Evolutionary conservation across 2,113 vertebrate genomes (phyloP).

Genomic region (Aleadryas rufinucha): DNA sequence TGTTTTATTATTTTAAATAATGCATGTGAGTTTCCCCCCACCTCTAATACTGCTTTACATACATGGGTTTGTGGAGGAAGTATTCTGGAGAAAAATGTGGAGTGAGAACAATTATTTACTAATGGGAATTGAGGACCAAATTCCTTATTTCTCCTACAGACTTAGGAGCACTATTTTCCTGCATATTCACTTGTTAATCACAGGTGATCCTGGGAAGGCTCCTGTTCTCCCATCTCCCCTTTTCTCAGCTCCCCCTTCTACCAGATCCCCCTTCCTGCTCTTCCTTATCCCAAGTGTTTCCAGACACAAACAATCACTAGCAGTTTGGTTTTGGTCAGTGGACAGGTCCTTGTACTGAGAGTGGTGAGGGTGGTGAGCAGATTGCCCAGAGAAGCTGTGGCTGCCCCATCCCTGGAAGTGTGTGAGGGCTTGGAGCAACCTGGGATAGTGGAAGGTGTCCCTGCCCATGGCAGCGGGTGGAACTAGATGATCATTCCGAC

Average conservation of each 20-base stretch:
- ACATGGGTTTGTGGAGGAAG: not conserved
- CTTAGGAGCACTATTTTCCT: not conserved
- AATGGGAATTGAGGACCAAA: not conserved
- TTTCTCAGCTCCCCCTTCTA: not conserved
- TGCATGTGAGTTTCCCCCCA: accelerated
- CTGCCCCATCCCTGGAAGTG: not conserved
- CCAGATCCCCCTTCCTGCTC: not conserved
- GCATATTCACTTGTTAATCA: not conserved
- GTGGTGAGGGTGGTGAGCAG: not conserved
- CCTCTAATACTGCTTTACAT: not conserved
- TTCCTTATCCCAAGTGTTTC: not conserved
- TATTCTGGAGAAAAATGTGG: not conserved
- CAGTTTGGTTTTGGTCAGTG: not conserved
- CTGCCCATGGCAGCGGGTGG: not conserved
- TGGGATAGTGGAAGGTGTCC: not conserved
- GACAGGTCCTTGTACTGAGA: not conserved
- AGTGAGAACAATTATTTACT: not conserved
- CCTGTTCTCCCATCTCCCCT: not conserved
- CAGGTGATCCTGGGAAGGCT: not conserved
- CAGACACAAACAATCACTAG: not conserved
- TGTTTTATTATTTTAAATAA: not conserved
- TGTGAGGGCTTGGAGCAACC: not conserved
- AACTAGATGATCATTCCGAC: not conserved
- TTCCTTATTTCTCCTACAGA: not conserved
- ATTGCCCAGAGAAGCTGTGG: not conserved